Base-by-base conservation (phyloP, 2,888 invertebrate species). In the Diarsia rubi region DNA sequence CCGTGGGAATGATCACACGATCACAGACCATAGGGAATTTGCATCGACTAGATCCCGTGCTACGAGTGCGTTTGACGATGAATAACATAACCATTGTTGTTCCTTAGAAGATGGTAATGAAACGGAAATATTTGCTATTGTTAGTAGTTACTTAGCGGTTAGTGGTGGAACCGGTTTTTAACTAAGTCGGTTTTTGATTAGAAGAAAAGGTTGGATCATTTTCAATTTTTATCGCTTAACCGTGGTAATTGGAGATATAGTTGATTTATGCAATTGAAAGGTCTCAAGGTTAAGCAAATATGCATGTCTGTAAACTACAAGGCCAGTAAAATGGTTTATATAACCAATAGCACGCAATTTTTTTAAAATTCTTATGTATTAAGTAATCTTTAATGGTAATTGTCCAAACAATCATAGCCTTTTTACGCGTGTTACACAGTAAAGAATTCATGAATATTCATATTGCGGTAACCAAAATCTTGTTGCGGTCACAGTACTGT, bases 61-160 rank as follows among this genome's bases (percentile, higher is more conserved):
- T 68, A 83, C 54, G 60, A 77, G 86, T 78, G 69, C 73, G 67
- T 78, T 78, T 68, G 73, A 70, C 81, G 73, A 82, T 84, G 87
- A 84, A 88, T 87, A 86, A 81, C 86, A 88, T 82, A 85, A 77
- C 83, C 78, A 82, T 88, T 88, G 86, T 86, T 75, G 78, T 87
- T 85, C 81, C 60, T 89, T 88, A 88, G 81, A 88, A 85, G 86
- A 81, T 85, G 87, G 91, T 93, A 93, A 94, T 93, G 93, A 93
- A 86, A 89, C 90, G 92, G 92, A 93, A 92, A 91, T 91, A 90
- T 88, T 91, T 90, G 86, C 87, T 83, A 90, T 92, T 92, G 90
- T 91, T 86, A 64, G 75, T 42, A 82, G 74, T 85, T 81, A 87
- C 86, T 90, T 89, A 90, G 89, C 82, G 87, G 88, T 83, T 87